Percentiles rank a stretch among this genome's conserved stretches.
These are phyloP conservation scores for Parnassius orleans DNA, from an alignment of 2,888 invertebrate genomes.

Conservation along the genomic window DNA sequence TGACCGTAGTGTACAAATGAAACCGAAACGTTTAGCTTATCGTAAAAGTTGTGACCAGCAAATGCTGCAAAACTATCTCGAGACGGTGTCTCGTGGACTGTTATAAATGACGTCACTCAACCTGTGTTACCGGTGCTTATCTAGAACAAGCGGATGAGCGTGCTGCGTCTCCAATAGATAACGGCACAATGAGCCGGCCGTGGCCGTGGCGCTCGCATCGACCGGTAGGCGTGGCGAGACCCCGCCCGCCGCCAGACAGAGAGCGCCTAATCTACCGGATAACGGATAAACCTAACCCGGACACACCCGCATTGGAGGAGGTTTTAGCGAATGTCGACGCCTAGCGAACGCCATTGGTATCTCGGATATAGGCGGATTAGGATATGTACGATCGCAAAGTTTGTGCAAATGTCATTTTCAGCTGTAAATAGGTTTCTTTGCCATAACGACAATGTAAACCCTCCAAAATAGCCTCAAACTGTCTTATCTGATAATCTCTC, in stretches of 20 bases:
- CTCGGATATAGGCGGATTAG: constrained; percentile 71
- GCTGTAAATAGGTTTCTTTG: constrained; percentile 4
- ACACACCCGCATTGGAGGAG: constrained; percentile 69
- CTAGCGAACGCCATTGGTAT: constrained; percentile 72
- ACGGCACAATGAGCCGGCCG: constrained; percentile 62
- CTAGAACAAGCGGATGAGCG: constrained; percentile 72
- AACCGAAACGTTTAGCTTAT: not conserved
- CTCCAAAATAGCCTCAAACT: not conserved
- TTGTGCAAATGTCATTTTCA: constrained; percentile 9
- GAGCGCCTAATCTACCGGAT: constrained; percentile 75
- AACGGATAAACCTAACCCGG: constrained; percentile 75
- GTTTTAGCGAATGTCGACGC: constrained; percentile 67
- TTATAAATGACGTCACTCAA: not conserved
- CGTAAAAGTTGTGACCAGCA: not conserved
- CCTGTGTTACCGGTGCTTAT: constrained; percentile 45
- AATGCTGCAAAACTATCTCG: not conserved
- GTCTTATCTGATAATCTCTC: no score
- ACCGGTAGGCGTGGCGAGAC: constrained; percentile 75
- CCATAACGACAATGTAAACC: not conserved
- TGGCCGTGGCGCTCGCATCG: constrained; percentile 60
- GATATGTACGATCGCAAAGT: constrained; percentile 45
- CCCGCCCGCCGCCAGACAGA: constrained; percentile 70
- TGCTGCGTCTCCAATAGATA: constrained; percentile 72
- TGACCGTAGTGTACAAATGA: no score
- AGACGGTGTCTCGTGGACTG: not conserved